Base-by-base conservation (phyloP, 2,888 invertebrate genomes). In the Marasmarcha lunaedactyla region DNA sequence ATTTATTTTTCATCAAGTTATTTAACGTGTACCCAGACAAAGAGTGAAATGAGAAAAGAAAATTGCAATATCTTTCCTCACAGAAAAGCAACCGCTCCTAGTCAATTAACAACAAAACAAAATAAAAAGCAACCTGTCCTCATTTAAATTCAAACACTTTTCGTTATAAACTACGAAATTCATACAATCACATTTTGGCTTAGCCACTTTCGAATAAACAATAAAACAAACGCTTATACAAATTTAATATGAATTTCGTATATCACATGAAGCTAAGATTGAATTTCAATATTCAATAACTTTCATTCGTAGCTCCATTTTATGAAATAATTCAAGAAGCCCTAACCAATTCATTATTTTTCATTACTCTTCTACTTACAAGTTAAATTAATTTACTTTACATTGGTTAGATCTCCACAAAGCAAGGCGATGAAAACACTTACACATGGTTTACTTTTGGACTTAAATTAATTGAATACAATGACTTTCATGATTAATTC, bases 101-200 rank as follows among this genome's bases (percentile, higher is more conserved):
- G 7, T 20, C 20, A 47, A 39, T 44, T 50, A 52, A 52, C 49
- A 48, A 52, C 52, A n/a, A n/a, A n/a, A n/a, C n/a, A n/a, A 43
- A 47, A 52, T n/a, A 30, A 30, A 9, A 30, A 30, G 3, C 4
- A 30, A 4, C 30, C n/a, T 30, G 65, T 72, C 67, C 67, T 66
- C 69, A 71, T 71, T 70, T 64, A 55, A 60, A 58, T 54, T 55
- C 27, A 36, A 39, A 30, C 30, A 30, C 2, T 3, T 7, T 9
- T 30, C 4, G 3, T 20, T 7, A 30, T 9, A n/a, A 11, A 30
- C 10, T 30, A 30, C 30, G 30, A 30, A 30, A 30, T 30, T 30
- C 30, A 30, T 30, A 30, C n/a, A 30, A 30, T 30, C 30, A 30
- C 30, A 30, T 30, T 30, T 30, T 30, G 30, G 30, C 30, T 30